A percentile compares a stretch with the other conserved stretches of the same genome.
phyloP scores from a whole-genome alignment of 2,113 vertebrate species.

The Hydrochoerus hydrochaeris region DNA sequence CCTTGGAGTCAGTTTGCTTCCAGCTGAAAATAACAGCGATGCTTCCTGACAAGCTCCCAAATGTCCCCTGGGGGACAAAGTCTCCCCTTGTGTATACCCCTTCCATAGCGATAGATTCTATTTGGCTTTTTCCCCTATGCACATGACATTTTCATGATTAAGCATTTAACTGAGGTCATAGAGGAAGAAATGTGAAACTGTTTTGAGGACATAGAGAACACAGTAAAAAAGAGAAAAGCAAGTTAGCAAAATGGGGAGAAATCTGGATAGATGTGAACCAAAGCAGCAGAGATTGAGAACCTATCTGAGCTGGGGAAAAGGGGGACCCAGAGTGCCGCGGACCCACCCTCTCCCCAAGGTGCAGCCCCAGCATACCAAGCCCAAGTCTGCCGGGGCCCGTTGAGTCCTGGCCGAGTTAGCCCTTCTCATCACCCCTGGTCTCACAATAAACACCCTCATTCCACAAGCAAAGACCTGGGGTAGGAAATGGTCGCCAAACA shows the following conservation, averaged over 20 bases:
- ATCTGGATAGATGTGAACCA: not conserved
- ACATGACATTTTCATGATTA: not conserved
- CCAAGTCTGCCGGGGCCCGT: not conserved
- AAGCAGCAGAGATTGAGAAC: not conserved
- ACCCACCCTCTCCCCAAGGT: not conserved
- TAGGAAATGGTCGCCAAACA: not conserved
- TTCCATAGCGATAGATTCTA: not conserved
- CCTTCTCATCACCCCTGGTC: not conserved
- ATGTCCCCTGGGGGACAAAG: not conserved
- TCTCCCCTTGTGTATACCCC: not conserved
- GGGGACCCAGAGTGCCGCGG: not conserved
- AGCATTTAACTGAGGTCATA: conserved; percentile 2
- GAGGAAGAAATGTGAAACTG: not conserved
- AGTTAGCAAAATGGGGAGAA: not conserved
- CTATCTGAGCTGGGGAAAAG: not conserved
- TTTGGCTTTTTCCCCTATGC: not conserved
- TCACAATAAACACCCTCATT: not conserved
- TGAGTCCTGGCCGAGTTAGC: not conserved
- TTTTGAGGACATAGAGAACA: not conserved
- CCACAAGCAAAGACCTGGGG: not conserved
- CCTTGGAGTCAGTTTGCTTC: not conserved
- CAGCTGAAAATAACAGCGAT: not conserved
- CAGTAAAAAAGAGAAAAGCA: not conserved
- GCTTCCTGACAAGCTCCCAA: not conserved
- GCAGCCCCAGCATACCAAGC: not conserved